These are phyloP conservation scores for Gymnoscelis rufifasciata DNA, from an alignment of 2,888 invertebrate species.

Conservation along the genomic window DNA sequence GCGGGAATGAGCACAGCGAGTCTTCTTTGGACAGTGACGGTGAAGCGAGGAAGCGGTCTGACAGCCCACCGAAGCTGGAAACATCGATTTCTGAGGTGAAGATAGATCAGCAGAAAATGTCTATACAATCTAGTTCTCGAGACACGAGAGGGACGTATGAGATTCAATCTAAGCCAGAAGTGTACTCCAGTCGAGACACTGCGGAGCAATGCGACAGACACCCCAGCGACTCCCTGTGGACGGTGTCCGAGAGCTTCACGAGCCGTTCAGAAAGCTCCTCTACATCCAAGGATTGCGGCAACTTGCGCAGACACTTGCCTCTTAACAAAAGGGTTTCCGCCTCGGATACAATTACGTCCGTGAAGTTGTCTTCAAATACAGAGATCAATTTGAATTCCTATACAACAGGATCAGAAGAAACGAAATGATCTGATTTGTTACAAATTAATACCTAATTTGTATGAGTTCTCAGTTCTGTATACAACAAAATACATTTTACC, in stretches of 20 bases:
- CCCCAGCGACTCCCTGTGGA: constrained; percentile 45
- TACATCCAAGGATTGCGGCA: constrained; percentile 44
- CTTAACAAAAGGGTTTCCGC: neutral
- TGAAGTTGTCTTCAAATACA: constrained; percentile 35
- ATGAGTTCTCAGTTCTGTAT: no score
- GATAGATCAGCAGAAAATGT: constrained; percentile 32
- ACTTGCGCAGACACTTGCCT: constrained; percentile 29
- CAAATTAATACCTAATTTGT: no score
- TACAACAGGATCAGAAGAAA: constrained; percentile 38
- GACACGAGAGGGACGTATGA: neutral
- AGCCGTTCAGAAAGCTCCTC: constrained; percentile 41
- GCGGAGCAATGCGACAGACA: neutral
- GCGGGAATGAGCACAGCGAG: constrained; percentile 42
- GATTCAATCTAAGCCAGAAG: neutral
- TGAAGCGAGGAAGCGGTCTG: constrained; percentile 27
- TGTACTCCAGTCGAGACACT: neutral
- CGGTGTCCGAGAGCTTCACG: constrained; percentile 40
- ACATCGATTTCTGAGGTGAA: constrained; percentile 57
- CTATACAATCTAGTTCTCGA: neutral
- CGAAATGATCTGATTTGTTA: neutral
- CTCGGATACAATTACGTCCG: neutral
- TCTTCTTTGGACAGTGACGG: constrained; percentile 11
- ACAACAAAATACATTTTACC: no score
- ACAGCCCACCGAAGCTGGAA: constrained; percentile 60
- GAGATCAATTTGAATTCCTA: constrained; percentile 49